Base-by-base conservation (phyloP, 2,888 invertebrate genomes). In the Netelia inedita region DNA sequence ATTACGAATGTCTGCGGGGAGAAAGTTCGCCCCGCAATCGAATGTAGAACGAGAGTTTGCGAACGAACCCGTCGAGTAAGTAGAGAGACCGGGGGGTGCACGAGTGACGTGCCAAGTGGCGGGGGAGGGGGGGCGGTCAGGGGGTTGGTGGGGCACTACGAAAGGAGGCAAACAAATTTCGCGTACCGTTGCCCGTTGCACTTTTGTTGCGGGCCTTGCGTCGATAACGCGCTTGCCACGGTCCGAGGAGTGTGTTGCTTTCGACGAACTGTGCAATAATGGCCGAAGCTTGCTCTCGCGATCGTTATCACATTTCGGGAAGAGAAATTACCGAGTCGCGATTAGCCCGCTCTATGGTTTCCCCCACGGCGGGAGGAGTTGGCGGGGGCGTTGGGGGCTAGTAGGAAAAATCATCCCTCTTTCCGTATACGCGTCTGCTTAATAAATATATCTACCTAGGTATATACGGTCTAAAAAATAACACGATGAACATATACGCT, bases 271-370 rank as follows among this genome's bases (percentile, higher is more conserved):
- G 43, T 19, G 14, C 16, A n/a, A 55, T 59, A 43, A 78, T 63
- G 74, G 43, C 19, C 63, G 63, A 63, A 53, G 50, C 76, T n/a
- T 28, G 35, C 76, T n/a, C 43, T 5, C 16, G 57, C 41, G 85
- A 85, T 85, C 73, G 73, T 78, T 79, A 85, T 85, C 85, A 74
- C 57, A 69, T 85, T 82, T 82, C 78, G 74, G 73, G 65, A 78
- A 74, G 79, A 79, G 61, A 69, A 85, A 85, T 79, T 85, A 81
- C 59, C 16, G 78, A 55, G 73, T 46, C 78, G 28, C 28, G 78
- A 85, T 85, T 85, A 81, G 78, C 55, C 57, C 23, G 68, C 55
- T 59, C 16, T 5, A 50, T 61, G 21, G 75, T 74, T 75, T 72
- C 43, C 10, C 78, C 69, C 59, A 43, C 21, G 8, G 55, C 28